Conservation (phyloP, 1,140 invertebrate species). For the Euwallacea fornicatus region DNA sequence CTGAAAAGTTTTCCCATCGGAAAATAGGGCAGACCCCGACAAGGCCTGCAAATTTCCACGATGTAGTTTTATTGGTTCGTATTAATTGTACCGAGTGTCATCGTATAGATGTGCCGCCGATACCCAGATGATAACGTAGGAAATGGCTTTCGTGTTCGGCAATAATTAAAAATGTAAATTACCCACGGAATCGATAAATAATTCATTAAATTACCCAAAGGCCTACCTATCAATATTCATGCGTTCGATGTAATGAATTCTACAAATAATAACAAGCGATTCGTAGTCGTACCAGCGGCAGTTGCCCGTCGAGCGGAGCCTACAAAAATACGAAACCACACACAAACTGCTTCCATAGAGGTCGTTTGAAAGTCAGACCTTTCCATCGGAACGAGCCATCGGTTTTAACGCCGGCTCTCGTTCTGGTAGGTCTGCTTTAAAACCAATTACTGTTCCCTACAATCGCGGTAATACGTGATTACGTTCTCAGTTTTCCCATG, state of each 20-base stretch:
- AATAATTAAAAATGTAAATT: too few species aligned
- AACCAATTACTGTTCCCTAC: constrained; percentile 35
- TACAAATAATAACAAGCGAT: not conserved
- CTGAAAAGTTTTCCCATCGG: too few species aligned
- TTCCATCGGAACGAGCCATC: constrained; percentile 20
- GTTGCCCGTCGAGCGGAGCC: not conserved
- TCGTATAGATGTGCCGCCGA: too few species aligned
- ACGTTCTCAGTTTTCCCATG: constrained; percentile 26
- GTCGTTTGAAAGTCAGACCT: constrained; percentile 33
- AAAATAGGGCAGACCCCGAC: too few species aligned
- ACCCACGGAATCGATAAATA: too few species aligned
- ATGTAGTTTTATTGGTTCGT: too few species aligned
- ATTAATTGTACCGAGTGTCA: too few species aligned
- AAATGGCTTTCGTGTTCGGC: too few species aligned
- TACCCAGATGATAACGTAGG: too few species aligned
- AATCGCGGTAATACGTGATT: constrained; percentile 36
- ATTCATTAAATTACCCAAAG: too few species aligned
- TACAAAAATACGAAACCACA: constrained; percentile 4
- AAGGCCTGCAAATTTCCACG: too few species aligned
- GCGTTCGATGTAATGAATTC: not conserved
- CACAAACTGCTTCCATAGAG: constrained; percentile 10
- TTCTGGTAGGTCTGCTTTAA: constrained; percentile 37
- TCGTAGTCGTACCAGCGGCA: constrained; percentile 6
- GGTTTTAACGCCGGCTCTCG: constrained; percentile 25
- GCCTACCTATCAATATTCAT: too few species aligned